Percentiles rank a stretch among this genome's conserved stretches.
Conservation (phyloP, 2,888 invertebrate genomes). For the Argynnis bischoffii region DNA sequence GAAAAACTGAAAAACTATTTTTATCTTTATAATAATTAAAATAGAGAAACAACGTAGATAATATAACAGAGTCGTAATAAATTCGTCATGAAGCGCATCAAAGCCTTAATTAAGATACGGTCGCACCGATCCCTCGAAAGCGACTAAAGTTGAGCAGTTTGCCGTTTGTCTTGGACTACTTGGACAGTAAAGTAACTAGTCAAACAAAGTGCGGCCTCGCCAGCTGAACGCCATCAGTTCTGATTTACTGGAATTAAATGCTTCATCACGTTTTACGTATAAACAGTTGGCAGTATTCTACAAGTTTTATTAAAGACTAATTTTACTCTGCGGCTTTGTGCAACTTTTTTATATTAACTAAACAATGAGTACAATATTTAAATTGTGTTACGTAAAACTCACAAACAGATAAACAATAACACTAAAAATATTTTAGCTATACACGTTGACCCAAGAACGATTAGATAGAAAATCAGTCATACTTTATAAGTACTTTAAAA, state of each 20-base stretch:
- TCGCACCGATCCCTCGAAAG: constrained; percentile 23
- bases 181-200: constrained; percentile 71
- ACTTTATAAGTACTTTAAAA: no score
- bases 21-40: background rate
- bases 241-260: constrained; percentile 64
- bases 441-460: no score
- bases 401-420: background rate
- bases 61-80: constrained; percentile 24
- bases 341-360: background rate
- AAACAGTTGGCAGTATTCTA: constrained; percentile 26
- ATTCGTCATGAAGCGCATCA: constrained; percentile 29
- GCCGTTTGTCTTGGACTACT: constrained; percentile 74
- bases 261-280: constrained; percentile 54
- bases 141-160: constrained; percentile 64
- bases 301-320: background rate
- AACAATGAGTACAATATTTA: background rate
- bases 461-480: no score
- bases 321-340: background rate
- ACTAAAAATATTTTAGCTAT: background rate
- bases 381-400: background rate
- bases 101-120: constrained; percentile 35
- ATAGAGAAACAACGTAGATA: constrained; percentile 1
- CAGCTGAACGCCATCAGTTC: constrained; percentile 39
- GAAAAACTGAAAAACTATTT: background rate
- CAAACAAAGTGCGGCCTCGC: constrained; percentile 60